A percentile compares a stretch with the other conserved stretches of the same genome.
Evolutionary conservation across 2,113 vertebrate species (phyloP).

Genomic region (Corythornis vintsioides): DNA sequence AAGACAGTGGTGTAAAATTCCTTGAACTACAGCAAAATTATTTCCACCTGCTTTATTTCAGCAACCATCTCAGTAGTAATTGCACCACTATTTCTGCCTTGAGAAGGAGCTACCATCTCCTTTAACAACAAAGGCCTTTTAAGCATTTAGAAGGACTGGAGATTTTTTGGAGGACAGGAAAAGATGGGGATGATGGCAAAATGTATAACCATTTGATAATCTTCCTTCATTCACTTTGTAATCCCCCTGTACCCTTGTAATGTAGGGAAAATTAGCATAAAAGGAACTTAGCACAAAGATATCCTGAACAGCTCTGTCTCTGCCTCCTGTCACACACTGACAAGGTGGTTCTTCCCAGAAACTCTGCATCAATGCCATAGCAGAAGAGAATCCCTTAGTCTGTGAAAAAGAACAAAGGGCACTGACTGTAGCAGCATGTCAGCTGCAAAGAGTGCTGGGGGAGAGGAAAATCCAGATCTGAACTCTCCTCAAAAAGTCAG

Average conservation of each 20-base stretch:
- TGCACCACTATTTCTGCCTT: neutral
- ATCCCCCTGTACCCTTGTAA: neutral
- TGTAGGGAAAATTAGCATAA: neutral
- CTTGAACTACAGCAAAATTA: neutral
- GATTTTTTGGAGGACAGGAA: neutral
- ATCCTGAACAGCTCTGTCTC: neutral
- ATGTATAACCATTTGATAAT: neutral
- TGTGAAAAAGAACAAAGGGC: slow-evolving; percentile 12
- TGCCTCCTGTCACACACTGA: neutral
- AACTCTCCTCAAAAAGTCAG: slow-evolving; percentile 22
- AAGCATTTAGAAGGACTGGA: neutral
- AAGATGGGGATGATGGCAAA: neutral
- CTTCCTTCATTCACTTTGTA: neutral
- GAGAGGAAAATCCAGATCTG: neutral
- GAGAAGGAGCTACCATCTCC: neutral
- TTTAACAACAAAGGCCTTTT: neutral
- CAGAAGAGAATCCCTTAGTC: neutral
- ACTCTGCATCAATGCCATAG: rapidly evolving
- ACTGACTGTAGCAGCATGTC: neutral
- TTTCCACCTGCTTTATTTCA: neutral
- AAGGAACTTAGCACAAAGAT: neutral
- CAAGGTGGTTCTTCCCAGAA: neutral
- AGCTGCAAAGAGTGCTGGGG: neutral
- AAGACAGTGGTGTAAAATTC: neutral
- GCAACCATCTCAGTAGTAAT: neutral